These are phyloP conservation scores for Hoplostethus atlanticus DNA, from an alignment of 2,797 vertebrate genomes.

Conservation along the genomic window DNA sequence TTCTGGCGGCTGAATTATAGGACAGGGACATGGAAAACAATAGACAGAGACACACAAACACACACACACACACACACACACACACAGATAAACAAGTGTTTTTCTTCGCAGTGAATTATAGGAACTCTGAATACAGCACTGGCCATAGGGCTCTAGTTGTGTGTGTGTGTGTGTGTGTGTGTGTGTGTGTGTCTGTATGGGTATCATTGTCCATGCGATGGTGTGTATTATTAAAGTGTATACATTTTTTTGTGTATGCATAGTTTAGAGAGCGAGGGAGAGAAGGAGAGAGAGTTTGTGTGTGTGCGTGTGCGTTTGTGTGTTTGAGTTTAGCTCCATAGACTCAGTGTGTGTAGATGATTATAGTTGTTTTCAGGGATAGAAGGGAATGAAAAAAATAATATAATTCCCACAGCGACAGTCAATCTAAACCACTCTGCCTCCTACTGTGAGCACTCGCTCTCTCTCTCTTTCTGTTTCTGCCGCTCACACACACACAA, in stretches of 20 bases:
- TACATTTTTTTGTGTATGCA: background rate
- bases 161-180: no score
- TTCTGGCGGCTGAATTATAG: background rate
- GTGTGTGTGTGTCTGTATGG: no score
- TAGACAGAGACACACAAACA: background rate
- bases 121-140: background rate
- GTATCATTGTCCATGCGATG: no score
- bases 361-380: conserved; percentile 79
- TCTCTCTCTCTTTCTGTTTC: conserved; percentile 39
- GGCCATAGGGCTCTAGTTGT: no score
- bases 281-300: conserved; percentile 10
- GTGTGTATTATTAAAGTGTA: background rate
- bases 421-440: conserved; percentile 78
- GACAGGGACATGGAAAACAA: background rate
- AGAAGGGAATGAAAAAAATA: conserved; percentile 73
- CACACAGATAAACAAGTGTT: background rate
- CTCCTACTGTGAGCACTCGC: conserved; percentile 67
- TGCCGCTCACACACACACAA: conserved; percentile 43
- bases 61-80: no score
- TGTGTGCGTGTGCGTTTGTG: conserved; percentile 25
- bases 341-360: conserved; percentile 69
- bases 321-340: conserved; percentile 44
- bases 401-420: conserved; percentile 71
- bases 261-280: conserved; percentile 2
- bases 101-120: background rate